A percentile compares a stretch with the other conserved stretches of the same genome.
Conservation (phyloP, 2,113 vertebrate genomes). For the Campylorhamphus procurvoides region DNA sequence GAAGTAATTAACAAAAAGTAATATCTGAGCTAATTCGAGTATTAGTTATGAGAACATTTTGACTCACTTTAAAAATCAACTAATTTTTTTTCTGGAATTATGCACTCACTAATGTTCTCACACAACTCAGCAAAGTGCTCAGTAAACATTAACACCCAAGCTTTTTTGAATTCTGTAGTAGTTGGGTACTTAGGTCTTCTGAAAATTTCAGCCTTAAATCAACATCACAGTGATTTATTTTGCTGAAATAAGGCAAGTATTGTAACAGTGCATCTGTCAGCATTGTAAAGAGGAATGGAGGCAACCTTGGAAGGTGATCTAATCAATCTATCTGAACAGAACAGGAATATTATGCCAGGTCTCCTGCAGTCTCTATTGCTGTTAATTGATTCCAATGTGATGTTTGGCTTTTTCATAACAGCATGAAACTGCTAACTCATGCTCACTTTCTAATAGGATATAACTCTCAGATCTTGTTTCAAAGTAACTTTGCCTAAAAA, state of each 20-base stretch:
- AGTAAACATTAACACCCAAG: not conserved
- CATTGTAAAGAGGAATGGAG: not conserved
- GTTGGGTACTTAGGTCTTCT: not conserved
- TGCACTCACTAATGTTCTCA: not conserved
- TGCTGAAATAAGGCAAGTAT: not conserved
- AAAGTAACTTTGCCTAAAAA: not conserved
- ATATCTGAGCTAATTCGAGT: not conserved
- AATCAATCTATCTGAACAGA: not conserved
- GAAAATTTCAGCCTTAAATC: not conserved
- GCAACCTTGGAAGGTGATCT: not conserved
- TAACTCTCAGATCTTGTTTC: not conserved
- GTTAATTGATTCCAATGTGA: conserved; percentile 1
- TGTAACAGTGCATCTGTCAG: not conserved
- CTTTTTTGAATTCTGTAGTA: not conserved
- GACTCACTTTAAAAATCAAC: not conserved
- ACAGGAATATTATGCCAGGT: not conserved
- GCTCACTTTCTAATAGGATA: not conserved
- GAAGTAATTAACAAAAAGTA: not conserved
- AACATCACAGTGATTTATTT: not conserved
- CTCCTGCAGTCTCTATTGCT: not conserved
- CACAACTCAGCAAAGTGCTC: not conserved
- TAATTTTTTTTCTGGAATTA: not conserved
- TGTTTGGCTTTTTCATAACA: not conserved
- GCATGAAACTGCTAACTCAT: not conserved
- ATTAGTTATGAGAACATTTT: not conserved